Conservation (phyloP, 2,888 invertebrate species). For the Zele albiditarsus region DNA sequence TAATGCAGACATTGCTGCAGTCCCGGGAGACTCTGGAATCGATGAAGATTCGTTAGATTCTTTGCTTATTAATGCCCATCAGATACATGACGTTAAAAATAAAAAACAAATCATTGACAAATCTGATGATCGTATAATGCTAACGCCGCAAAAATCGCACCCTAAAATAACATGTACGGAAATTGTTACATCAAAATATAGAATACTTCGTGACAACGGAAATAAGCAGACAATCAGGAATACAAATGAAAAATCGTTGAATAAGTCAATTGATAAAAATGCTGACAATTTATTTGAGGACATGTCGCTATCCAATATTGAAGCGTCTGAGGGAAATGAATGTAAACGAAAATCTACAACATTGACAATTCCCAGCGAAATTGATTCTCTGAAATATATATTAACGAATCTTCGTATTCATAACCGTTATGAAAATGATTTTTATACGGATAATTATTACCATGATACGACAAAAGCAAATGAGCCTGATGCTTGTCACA, state of each 20-base stretch:
- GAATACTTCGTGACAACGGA: constrained; percentile 45
- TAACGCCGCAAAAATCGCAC: constrained; percentile 28
- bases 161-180: constrained; percentile 52
- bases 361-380: constrained; percentile 14
- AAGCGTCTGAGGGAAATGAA: not conserved
- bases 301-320: no score
- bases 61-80: not conserved
- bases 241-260: constrained; percentile 1
- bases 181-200: constrained; percentile 53
- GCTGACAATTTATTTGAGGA: not conserved
- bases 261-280: not conserved
- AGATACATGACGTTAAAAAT: not conserved
- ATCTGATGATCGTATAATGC: not conserved
- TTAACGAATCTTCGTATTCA: constrained; percentile 10
- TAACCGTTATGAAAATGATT: constrained; percentile 3
- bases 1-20: not conserved
- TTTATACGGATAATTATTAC: not conserved
- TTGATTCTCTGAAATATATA: constrained; percentile 37
- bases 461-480: not conserved
- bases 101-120: not conserved
- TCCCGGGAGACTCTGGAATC: constrained; percentile 52
- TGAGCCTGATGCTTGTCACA: not conserved
- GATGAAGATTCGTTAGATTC: constrained; percentile 53
- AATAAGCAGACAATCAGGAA: not conserved
- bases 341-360: not conserved